Evolutionary conservation across 1,140 invertebrate species (phyloP).

Genomic region (fruit fly (Drosophila melanogaster)): DNA sequence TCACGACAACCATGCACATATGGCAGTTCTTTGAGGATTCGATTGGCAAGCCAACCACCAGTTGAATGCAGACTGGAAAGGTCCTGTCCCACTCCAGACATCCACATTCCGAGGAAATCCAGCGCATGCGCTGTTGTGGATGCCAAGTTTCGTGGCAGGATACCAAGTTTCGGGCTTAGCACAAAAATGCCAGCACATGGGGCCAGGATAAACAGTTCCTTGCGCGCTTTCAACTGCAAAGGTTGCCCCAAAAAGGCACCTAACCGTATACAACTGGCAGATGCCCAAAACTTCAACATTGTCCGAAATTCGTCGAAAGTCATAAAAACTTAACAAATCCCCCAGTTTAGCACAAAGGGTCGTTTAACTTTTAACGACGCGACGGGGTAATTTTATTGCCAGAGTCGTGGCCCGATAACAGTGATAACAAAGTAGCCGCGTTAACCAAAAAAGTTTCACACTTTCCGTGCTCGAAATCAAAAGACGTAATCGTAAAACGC

Average conservation of each 20-base stretch:
- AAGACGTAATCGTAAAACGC: constrained; percentile 64
- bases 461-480: constrained; percentile 55
- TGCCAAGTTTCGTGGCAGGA: constrained; percentile 62
- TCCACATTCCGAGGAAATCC: constrained; percentile 19
- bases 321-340: constrained; percentile 52
- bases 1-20: constrained; percentile 76
- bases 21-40: constrained; percentile 47
- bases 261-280: background rate
- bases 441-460: constrained; percentile 40
- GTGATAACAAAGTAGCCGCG: constrained; percentile 63
- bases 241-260: constrained; percentile 48
- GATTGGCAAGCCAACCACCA: constrained; percentile 61
- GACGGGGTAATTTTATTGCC: constrained; percentile 68
- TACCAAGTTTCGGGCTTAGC: constrained; percentile 55
- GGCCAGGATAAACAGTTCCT: constrained; percentile 65
- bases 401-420: constrained; percentile 58
- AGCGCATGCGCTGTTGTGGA: constrained; percentile 62
- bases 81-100: background rate
- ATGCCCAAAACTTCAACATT: constrained; percentile 3
- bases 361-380: constrained; percentile 64
- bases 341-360: constrained; percentile 51
- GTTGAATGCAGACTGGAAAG: constrained; percentile 68
- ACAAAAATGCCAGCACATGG: constrained; percentile 68
- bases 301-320: constrained; percentile 11
- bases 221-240: constrained; percentile 76